Conservation (phyloP, 2,888 invertebrate species). For the Spisula solida region DNA sequence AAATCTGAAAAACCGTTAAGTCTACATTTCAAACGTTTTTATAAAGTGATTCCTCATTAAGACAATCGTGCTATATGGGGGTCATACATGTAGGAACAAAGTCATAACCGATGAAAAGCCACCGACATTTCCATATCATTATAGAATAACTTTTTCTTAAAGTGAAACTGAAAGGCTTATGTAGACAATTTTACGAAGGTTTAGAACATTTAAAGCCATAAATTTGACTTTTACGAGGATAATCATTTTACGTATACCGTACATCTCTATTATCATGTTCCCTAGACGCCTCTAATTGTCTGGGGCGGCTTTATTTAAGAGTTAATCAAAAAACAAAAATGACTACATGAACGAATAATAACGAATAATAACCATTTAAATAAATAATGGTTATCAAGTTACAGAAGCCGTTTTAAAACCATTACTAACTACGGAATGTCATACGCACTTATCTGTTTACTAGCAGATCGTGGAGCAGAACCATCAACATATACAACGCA, state of each 20-base stretch:
- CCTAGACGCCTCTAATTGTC: neutral
- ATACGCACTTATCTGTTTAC: too few species aligned
- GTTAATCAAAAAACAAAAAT: neutral
- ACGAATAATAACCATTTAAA: neutral
- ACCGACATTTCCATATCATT: neutral
- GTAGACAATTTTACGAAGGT: neutral
- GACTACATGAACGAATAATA: neutral
- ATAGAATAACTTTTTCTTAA: neutral
- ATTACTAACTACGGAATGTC: neutral
- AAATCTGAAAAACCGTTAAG: too few species aligned
- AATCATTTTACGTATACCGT: neutral
- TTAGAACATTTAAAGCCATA: neutral
- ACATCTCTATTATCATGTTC: neutral
- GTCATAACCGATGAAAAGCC: neutral
- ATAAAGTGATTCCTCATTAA: too few species aligned
- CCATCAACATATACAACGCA: too few species aligned
- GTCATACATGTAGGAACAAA: neutral
- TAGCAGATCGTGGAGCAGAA: too few species aligned
- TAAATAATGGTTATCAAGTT: neutral
- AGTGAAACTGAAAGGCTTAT: neutral
- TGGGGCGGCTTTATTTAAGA: neutral
- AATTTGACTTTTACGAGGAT: neutral
- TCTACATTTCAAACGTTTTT: too few species aligned
- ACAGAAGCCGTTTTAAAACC: neutral
- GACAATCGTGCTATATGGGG: too few species aligned